These are phyloP conservation scores for Avahi laniger DNA, from an alignment of 2,797 vertebrate genomes.

Conservation along the genomic window DNA sequence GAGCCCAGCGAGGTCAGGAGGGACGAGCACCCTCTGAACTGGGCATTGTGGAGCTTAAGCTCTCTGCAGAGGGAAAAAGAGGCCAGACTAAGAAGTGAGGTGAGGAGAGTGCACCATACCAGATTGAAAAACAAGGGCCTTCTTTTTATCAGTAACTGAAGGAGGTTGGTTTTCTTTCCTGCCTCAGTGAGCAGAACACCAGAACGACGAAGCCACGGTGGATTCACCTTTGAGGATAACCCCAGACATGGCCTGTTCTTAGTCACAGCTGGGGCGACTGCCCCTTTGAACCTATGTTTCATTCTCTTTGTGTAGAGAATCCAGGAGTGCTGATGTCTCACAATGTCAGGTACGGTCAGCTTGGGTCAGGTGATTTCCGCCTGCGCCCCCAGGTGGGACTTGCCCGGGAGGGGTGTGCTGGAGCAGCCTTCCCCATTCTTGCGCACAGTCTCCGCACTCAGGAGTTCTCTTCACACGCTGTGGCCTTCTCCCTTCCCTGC, in stretches of 20 bases:
- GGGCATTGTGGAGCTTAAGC: background rate
- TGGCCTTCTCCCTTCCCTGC: too few species aligned
- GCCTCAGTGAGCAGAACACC: background rate
- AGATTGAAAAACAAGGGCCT: background rate
- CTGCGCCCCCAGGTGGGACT: fast-evolving
- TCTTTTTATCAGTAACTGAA: background rate
- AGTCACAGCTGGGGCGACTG: fast-evolving
- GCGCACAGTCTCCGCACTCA: background rate
- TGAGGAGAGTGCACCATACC: fast-evolving
- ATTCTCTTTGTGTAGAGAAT: background rate
- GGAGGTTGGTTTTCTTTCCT: background rate
- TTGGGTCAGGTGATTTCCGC: background rate
- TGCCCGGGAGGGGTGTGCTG: fast-evolving
- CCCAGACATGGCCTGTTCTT: background rate
- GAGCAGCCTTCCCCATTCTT: background rate
- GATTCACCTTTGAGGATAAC: background rate
- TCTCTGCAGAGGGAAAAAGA: background rate
- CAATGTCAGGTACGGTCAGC: fast-evolving
- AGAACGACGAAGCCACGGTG: fast-evolving
- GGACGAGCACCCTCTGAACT: fast-evolving
- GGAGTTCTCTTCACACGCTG: too few species aligned
- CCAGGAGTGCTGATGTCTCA: background rate
- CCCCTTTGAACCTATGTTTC: background rate
- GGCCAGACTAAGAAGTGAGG: background rate
- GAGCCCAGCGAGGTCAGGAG: background rate